phyloP scores from a whole-genome alignment of 2,113 vertebrate species.

The Haliaeetus leucogaster region DNA sequence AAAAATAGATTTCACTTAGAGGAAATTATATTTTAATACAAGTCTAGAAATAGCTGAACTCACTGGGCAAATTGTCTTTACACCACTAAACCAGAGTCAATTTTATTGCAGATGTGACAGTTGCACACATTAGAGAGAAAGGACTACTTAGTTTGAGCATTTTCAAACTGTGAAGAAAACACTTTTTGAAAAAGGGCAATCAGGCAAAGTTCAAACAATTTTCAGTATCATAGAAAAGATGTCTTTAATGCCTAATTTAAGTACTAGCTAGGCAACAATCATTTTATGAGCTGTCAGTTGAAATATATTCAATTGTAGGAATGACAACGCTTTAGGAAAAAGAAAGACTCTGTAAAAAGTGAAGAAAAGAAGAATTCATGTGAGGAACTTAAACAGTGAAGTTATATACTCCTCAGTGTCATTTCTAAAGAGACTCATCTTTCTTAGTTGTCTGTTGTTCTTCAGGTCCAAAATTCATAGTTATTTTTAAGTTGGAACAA shows the following conservation, averaged over 20 bases:
- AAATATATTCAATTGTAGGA: neutral
- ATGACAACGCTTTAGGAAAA: neutral
- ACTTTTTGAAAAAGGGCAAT: neutral
- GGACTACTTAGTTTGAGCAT: neutral
- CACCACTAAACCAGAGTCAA: neutral
- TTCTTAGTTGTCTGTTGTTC: neutral
- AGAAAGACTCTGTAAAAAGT: neutral
- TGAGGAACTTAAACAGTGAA: neutral
- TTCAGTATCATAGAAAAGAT: neutral
- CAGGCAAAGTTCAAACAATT: neutral
- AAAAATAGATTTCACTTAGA: neutral
- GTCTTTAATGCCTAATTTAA: neutral
- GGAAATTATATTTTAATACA: neutral
- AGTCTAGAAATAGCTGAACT: neutral
- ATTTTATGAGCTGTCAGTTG: neutral
- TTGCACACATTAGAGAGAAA: neutral
- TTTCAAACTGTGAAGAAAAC: neutral
- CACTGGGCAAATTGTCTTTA: neutral
- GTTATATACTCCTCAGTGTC: neutral
- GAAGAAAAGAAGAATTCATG: neutral
- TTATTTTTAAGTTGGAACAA: neutral
- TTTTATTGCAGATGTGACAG: neutral
- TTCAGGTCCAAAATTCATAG: neutral
- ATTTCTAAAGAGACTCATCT: neutral
- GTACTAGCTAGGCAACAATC: neutral